A percentile compares a stretch with the other conserved stretches of the same genome.
phyloP scores from a whole-genome alignment of 2,113 vertebrate species.

The Podarcis raffonei region DNA sequence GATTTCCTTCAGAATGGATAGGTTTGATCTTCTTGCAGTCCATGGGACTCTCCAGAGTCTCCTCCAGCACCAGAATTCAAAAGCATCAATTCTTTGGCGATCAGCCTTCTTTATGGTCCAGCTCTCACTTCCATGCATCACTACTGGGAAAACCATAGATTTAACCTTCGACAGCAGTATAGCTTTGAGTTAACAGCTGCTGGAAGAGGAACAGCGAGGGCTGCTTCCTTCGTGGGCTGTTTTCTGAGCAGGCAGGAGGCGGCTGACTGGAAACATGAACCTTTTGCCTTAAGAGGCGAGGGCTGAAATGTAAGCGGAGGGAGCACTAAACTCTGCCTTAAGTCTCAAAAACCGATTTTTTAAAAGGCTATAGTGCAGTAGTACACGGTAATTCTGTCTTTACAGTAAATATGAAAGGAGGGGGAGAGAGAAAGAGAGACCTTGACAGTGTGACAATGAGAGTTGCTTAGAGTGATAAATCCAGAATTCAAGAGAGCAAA shows the following conservation, averaged over 20 bases:
- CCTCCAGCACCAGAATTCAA: no score
- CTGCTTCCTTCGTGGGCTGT: not conserved
- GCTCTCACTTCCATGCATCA: no score
- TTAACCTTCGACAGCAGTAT: no score
- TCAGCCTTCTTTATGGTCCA: no score
- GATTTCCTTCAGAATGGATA: no score
- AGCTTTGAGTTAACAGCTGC: not conserved
- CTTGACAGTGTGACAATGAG: not conserved
- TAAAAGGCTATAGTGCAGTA: not conserved
- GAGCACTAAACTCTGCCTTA: not conserved
- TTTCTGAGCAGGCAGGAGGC: not conserved
- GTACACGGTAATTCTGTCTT: not conserved
- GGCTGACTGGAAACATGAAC: not conserved
- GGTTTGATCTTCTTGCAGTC: no score
- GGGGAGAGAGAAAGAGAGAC: no score
- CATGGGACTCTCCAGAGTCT: no score
- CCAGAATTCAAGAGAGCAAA: not conserved
- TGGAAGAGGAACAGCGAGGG: not conserved
- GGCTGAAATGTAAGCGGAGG: not conserved
- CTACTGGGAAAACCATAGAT: no score
- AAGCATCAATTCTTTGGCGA: no score
- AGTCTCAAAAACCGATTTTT: not conserved
- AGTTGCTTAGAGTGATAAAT: not conserved
- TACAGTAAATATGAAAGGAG: not conserved
- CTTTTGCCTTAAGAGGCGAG: not conserved